A percentile compares a stretch with the other conserved stretches of the same genome.
Evolutionary conservation across 2,113 vertebrate genomes (phyloP).

Genomic region (Pyrgilauda ruficollis): DNA sequence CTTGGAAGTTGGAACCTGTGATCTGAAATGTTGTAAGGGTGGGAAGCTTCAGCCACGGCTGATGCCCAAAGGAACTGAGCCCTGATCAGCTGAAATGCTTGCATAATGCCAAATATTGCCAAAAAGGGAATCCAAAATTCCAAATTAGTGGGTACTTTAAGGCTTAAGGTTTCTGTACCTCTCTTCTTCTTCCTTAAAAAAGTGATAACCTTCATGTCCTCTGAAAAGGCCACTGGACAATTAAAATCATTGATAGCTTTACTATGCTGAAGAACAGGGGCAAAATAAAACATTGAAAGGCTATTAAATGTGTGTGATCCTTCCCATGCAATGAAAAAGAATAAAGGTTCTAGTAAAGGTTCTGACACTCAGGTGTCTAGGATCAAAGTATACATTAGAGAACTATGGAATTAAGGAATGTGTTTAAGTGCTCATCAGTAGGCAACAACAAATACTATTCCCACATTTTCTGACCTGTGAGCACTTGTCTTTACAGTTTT

Average conservation of each 20-base stretch:
- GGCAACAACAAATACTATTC: not conserved
- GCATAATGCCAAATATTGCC: not conserved
- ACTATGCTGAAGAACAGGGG: not conserved
- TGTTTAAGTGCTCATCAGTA: not conserved
- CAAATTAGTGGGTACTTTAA: not conserved
- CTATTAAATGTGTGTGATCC: not conserved
- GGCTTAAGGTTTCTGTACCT: not conserved
- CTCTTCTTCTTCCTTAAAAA: not conserved
- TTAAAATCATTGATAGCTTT: not conserved
- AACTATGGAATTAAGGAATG: not conserved
- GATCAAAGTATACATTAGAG: not conserved
- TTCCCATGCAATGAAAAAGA: not conserved
- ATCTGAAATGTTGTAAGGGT: not conserved
- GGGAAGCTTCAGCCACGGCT: not conserved
- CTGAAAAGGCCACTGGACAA: not conserved
- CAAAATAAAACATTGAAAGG: not conserved
- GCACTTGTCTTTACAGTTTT: not conserved
- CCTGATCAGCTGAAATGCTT: not conserved
- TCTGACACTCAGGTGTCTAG: not conserved
- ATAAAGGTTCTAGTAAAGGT: not conserved
- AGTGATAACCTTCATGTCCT: not conserved
- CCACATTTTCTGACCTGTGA: not conserved
- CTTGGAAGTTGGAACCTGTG: not conserved
- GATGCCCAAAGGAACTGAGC: not conserved
- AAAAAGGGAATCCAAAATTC: not conserved